Evolutionary conservation across 2,888 invertebrate genomes (phyloP), one percentile per base, ranked within the genome.

Genomic region (Aphidoletes aphidimyza): DNA sequence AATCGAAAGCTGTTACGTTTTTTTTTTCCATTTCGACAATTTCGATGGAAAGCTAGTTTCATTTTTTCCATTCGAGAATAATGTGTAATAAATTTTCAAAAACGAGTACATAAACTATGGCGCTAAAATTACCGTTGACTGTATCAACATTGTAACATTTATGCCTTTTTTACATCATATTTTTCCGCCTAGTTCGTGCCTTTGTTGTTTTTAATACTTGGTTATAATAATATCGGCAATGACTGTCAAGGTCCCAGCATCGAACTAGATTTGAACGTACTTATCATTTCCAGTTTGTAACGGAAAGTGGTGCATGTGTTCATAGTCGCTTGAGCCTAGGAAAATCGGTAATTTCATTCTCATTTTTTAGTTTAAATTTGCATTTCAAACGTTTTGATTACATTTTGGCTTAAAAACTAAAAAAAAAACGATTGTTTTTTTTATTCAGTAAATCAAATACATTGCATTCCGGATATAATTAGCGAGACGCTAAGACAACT

Each of bases 91-190:
- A 69, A 69, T 69, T 69, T 69, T 2, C 2, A 26, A 26, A 54
- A 69, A 69, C 69, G 9, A 69, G 69, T 69, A 69, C 34, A 69
- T 69, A 69, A 69, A 69, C 69, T 69, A 69, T 69, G 30, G 30
- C 69, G 69, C 30, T 69, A 19, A 30, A 69, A 69, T n/a, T 30
- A 30, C 30, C 30, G 9, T 19, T 69, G 47, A 26, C 22, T 6
- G 34, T 69, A 69, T 69, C 69, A 69, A 69, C 69, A 69, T 69
- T 30, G 47, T 3, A 69, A 69, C 69, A 30, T 69, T 14, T 69
- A 69, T 69, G 34, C 69, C n/a, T 54, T 30, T 30, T 69, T 30
- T 69, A 30, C n/a, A 30, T 34, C 30, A 69, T 69, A 69, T 11
- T 69, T 26, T 26, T 8, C 22, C 22, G 8, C 34, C 3, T 22